Evolutionary conservation across 1,140 invertebrate genomes (phyloP), one percentile per base, ranked within the genome.

Genomic region (Drosophila pseudoobscura): DNA sequence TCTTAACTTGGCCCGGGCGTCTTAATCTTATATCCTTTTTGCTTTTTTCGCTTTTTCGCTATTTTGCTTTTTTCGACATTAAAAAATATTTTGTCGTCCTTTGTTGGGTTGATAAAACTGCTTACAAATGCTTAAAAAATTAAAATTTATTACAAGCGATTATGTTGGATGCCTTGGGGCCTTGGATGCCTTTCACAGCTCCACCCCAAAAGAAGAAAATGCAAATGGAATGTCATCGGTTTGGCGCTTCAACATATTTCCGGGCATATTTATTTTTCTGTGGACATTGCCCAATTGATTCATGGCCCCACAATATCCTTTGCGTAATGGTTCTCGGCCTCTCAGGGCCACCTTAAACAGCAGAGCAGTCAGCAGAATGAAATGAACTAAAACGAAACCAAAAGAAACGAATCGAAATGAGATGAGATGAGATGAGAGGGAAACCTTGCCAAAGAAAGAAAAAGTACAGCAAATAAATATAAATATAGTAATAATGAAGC

Each of bases 121-220:
- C 75, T 90, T 90, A 90, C 78, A 87, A 87, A 90, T 90, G 87
- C 79, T 90, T 87, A 78, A 83, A 90, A 90, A 90, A 80, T 88
- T 90, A 90, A 90, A 90, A 90, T 90, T 90, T 89, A 88, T 89
- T 88, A 88, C 80, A 87, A 49, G 82, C 78, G 82, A 87, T 87
- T 87, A 87, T 52, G 78, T 44, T 44, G 66, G 54, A 41, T 62
- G 44, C 29, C 22, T 9, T 15, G 65, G 35, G 20, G 20, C 20
- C 20, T 20, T 20, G 20, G 20, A 20, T 45, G 24, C 51, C 1
- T 11, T 41, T 24, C n/a, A 15, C 35, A 20, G 46, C 24, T 15
- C 24, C 8, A 6, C 31, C 29, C 7, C 31, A 51, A 35, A 50
- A 31, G 35, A 29, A 29, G 39, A 50, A 56, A 63, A 83, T 88